A percentile compares a stretch with the other conserved stretches of the same genome.
phyloP scores from a whole-genome alignment of 2,797 vertebrate species.

The Loriculus beryllinus region DNA sequence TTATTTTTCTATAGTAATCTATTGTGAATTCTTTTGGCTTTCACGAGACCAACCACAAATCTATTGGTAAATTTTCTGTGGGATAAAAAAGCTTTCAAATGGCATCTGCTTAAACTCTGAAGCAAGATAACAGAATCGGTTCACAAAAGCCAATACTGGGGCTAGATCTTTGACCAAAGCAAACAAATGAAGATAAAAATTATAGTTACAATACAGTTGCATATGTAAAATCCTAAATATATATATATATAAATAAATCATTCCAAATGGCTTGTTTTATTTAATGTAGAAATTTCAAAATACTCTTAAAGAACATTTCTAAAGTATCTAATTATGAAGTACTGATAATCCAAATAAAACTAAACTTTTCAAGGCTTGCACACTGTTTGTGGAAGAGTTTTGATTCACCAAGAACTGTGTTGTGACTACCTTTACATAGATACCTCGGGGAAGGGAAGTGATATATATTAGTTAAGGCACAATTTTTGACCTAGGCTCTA shows the following conservation, averaged over 20 bases:
- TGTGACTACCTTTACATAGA: slow-evolving; percentile 32
- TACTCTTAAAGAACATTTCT: neutral
- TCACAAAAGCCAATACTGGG: neutral
- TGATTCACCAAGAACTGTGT: slow-evolving; percentile 14
- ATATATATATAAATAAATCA: neutral
- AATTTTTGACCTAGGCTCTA: slow-evolving; percentile 25
- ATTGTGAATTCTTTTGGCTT: neutral
- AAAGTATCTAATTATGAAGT: neutral
- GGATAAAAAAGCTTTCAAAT: neutral
- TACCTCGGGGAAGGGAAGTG: slow-evolving; percentile 29
- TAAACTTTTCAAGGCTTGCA: neutral
- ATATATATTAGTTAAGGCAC: slow-evolving; percentile 50
- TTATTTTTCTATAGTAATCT: neutral
- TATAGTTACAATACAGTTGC: neutral
- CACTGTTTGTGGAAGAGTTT: neutral
- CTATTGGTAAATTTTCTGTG: neutral
- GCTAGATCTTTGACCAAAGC: neutral
- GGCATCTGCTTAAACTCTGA: neutral
- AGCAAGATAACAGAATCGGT: neutral
- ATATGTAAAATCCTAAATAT: neutral
- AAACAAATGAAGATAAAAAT: neutral
- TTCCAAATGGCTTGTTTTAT: neutral
- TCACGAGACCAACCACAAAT: neutral
- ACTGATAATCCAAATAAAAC: neutral
- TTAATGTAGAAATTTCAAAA: neutral